phyloP scores from a whole-genome alignment of 2,113 vertebrate genomes.

The Bufo gargarizans region DNA sequence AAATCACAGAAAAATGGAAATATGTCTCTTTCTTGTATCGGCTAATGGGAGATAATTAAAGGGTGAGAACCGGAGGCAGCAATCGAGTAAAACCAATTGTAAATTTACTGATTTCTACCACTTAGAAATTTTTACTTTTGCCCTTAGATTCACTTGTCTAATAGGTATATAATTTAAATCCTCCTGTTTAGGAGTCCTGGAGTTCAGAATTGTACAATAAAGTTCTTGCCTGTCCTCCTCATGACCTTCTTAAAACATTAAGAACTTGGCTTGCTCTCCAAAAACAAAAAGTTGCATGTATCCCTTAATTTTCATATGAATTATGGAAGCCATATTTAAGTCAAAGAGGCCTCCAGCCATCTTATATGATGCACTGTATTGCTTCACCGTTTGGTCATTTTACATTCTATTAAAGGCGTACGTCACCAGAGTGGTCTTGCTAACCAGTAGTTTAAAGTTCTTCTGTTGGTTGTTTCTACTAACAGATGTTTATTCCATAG shows the following conservation, averaged over 20 bases:
- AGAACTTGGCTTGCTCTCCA: neutral
- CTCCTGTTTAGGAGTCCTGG: neutral
- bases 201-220: neutral
- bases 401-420: too few species aligned
- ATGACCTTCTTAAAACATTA: neutral
- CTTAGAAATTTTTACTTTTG: neutral
- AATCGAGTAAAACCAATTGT: neutral
- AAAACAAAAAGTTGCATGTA: neutral
- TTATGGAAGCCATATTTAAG: too few species aligned
- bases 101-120: neutral
- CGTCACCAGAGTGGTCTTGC: too few species aligned
- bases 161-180: neutral
- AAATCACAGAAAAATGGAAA: constrained; percentile 12
- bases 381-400: too few species aligned
- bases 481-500: too few species aligned
- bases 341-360: too few species aligned
- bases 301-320: too few species aligned
- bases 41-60: constrained; percentile 32
- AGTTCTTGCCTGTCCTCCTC: neutral
- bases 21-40: constrained; percentile 9
- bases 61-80: neutral
- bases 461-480: too few species aligned
- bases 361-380: neutral
- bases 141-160: neutral
- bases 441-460: too few species aligned